These are phyloP conservation scores for Syndactyla subalaris DNA, from an alignment of 2,797 vertebrate genomes.

Conservation along the genomic window DNA sequence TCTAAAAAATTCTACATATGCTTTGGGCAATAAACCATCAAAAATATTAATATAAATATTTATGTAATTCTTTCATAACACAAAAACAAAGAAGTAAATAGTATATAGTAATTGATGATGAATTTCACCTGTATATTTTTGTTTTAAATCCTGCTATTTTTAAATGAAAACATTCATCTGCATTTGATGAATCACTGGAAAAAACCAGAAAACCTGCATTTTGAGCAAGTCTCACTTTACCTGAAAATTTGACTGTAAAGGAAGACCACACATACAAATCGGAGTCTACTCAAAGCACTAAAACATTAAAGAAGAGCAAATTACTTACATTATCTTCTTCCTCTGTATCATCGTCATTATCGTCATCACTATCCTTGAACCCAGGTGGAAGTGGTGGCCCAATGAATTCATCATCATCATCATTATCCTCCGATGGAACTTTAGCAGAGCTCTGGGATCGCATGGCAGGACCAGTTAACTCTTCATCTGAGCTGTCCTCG, in stretches of 20 bases:
- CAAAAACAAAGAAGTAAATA: neutral
- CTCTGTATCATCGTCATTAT: conserved; percentile 62
- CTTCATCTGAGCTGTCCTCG: conserved; percentile 80
- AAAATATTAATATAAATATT: neutral
- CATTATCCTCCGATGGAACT: conserved; percentile 35
- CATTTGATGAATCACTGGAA: neutral
- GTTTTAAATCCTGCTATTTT: neutral
- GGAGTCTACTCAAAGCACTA: neutral
- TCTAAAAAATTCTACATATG: neutral
- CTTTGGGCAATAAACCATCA: neutral
- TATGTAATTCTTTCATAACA: neutral
- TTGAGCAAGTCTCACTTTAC: neutral
- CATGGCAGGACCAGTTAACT: conserved; percentile 80
- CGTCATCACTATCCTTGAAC: conserved; percentile 73
- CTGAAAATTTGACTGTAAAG: neutral
- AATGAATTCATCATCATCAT: conserved; percentile 75
- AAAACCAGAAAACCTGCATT: neutral
- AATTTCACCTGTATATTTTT: neutral
- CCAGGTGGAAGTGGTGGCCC: conserved; percentile 85
- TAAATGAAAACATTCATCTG: neutral
- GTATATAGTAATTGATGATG: rapidly evolving
- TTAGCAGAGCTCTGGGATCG: conserved; percentile 63
- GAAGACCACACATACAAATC: neutral
- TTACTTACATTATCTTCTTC: conserved; percentile 64
- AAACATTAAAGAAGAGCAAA: neutral